Conservation (phyloP, 2,888 invertebrate species). For the Acrocyrtus sp. region DNA sequence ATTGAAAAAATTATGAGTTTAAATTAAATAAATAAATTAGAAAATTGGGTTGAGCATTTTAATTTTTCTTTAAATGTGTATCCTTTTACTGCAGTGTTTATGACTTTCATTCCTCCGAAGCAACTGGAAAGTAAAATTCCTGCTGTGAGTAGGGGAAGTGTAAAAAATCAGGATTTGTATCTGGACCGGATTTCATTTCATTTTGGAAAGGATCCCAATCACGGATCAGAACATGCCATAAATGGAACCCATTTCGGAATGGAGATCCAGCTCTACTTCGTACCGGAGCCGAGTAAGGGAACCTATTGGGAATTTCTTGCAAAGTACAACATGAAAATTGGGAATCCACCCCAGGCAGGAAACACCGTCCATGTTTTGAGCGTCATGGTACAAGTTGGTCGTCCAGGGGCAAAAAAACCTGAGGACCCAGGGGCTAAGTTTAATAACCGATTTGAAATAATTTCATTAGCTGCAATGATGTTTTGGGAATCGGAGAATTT, state of each 20-base stretch:
- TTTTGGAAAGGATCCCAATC: neutral
- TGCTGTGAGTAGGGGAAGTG: conserved; percentile 14
- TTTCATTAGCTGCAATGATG: conserved; percentile 16
- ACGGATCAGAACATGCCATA: conserved; percentile 18
- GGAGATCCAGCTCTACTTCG: conserved; percentile 26
- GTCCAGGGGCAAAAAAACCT: neutral
- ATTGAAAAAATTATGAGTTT: neutral
- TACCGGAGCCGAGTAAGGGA: neutral
- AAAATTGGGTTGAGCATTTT: neutral
- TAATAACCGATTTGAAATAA: neutral
- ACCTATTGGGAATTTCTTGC: conserved; percentile 22
- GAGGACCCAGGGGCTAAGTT: neutral
- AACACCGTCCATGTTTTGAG: conserved; percentile 1
- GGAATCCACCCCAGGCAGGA: neutral
- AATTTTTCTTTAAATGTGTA: neutral
- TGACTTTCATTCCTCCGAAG: conserved; percentile 3
- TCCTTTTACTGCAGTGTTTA: conserved; percentile 14
- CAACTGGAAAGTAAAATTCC: conserved; percentile 3
- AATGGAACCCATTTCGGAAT: conserved; percentile 15
- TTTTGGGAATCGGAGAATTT: conserved; percentile 17
- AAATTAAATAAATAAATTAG: neutral
- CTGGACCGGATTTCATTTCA: conserved; percentile 10
- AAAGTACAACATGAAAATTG: neutral
- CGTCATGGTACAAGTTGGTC: conserved; percentile 22
- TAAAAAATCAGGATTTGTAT: neutral